These are phyloP conservation scores for Encarsia formosa DNA, from an alignment of 2,888 invertebrate species.

Conservation along the genomic window DNA sequence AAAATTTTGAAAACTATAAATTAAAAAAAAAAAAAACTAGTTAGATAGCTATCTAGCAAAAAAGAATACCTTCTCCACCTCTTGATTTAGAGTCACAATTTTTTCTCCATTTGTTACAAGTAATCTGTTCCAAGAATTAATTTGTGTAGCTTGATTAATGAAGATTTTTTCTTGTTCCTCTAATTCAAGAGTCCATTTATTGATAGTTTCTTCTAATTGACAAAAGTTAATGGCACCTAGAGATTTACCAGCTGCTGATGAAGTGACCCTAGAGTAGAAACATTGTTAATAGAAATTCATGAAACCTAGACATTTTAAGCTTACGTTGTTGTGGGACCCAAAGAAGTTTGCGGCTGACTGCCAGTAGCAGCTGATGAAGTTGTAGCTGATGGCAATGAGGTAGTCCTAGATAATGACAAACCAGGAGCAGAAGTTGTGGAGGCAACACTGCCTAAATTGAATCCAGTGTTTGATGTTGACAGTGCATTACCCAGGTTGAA, in stretches of 20 bases:
- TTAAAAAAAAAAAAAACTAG: too few relatives aligned
- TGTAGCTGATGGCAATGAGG: conserved; percentile 32
- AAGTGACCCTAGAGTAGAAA: conserved; percentile 45
- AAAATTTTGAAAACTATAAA: too few relatives aligned
- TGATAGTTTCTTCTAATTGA: conserved; percentile 85
- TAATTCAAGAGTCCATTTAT: conserved; percentile 89
- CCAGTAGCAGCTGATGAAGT: conserved; percentile 24
- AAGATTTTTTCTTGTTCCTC: conserved; percentile 92
- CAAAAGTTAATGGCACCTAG: conserved; percentile 68
- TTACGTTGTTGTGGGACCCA: conserved; percentile 45
- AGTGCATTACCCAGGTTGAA: too few relatives aligned
- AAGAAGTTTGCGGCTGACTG: conserved; percentile 37
- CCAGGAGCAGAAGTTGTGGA: too few relatives aligned
- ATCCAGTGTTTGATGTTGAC: too few relatives aligned
- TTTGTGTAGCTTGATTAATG: conserved; percentile 88
- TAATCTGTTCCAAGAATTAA: conserved; percentile 92
- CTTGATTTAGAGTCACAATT: conserved; percentile 80
- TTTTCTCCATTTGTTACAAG: conserved; percentile 89
- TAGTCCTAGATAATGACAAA: conserved; percentile 34
- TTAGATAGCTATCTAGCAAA: too few relatives aligned
- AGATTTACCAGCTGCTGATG: conserved; percentile 41
- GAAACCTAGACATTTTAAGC: too few relatives aligned
- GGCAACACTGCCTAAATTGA: too few relatives aligned
- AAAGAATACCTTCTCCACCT: conserved; percentile 81
- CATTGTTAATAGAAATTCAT: too few relatives aligned